Evolutionary conservation across 2,113 vertebrate genomes (phyloP).

Genomic region (Ellobius talpinus): DNA sequence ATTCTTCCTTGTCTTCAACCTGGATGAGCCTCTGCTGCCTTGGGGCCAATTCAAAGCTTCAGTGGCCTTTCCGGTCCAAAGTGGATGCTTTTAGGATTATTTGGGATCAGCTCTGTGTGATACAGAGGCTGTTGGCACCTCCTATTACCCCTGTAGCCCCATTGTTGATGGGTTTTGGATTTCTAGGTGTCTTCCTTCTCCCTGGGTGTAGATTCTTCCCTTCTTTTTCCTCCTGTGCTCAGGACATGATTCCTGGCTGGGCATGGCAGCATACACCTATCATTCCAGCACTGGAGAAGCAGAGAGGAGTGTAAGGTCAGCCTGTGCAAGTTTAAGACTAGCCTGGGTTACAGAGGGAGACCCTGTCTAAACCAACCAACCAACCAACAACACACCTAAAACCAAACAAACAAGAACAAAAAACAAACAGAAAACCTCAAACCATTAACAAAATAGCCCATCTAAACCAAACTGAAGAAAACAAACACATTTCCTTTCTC

Average conservation of each 20-base stretch:
- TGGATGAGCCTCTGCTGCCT: background rate
- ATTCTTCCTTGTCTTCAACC: background rate
- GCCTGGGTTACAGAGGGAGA: background rate
- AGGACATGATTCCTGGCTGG: background rate
- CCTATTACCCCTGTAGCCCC: background rate
- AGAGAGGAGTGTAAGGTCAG: background rate
- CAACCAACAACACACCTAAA: background rate
- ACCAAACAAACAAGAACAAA: background rate
- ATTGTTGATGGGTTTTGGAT: background rate
- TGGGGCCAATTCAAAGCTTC: background rate
- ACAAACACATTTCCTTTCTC: background rate
- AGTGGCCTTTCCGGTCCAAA: slow-evolving; percentile 12
- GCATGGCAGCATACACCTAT: background rate
- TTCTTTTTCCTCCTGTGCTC: background rate
- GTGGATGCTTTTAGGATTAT: background rate
- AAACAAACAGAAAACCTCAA: background rate
- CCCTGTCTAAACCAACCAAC: background rate
- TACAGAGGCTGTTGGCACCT: rapidly evolving
- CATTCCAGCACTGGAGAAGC: background rate
- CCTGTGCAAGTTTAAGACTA: background rate
- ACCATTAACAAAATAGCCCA: background rate
- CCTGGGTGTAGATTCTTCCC: background rate
- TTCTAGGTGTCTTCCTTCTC: background rate
- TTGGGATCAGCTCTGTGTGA: background rate
- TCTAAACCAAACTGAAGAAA: background rate